phyloP scores from a whole-genome alignment of 2,113 vertebrate genomes.

The Arvicanthis niloticus region DNA sequence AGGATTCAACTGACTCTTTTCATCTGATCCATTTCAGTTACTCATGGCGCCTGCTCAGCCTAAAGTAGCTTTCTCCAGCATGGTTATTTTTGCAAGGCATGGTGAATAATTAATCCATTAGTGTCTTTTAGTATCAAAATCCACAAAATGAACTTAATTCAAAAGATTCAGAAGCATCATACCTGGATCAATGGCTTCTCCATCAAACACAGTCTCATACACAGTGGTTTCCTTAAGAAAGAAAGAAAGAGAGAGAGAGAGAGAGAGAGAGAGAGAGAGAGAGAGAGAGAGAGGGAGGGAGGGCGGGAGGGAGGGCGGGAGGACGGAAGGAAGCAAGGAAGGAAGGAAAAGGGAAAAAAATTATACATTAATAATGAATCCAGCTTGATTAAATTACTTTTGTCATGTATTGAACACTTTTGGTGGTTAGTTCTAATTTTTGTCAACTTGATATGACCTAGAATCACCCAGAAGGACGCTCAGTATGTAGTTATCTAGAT shows the following conservation, averaged over 20 bases:
- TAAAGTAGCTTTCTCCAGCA: not conserved
- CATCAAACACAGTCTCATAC: conserved; percentile 83
- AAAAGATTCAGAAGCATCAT: conserved; percentile 35
- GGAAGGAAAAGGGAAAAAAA: not conserved
- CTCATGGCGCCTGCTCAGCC: not conserved
- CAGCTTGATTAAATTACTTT: conserved; percentile 51
- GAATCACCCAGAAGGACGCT: not conserved
- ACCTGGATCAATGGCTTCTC: conserved; percentile 85
- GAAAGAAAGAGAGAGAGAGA: not conserved
- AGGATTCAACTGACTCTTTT: not conserved
- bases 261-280: no score
- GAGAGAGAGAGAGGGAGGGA: no score
- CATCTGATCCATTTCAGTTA: not conserved
- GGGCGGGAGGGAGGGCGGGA: no score
- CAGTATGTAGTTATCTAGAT: not conserved
- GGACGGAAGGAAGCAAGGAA: no score
- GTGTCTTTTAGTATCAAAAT: not conserved
- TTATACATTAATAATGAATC: conserved; percentile 42
- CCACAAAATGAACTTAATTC: not conserved
- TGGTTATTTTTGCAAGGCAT: not conserved
- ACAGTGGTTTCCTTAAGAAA: conserved; percentile 80
- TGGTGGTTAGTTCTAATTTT: not conserved
- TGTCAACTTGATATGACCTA: not conserved
- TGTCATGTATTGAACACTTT: not conserved
- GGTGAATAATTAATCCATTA: not conserved